Base-by-base conservation (phyloP, 2,888 invertebrate species). In the Tetranychus truncatus region DNA sequence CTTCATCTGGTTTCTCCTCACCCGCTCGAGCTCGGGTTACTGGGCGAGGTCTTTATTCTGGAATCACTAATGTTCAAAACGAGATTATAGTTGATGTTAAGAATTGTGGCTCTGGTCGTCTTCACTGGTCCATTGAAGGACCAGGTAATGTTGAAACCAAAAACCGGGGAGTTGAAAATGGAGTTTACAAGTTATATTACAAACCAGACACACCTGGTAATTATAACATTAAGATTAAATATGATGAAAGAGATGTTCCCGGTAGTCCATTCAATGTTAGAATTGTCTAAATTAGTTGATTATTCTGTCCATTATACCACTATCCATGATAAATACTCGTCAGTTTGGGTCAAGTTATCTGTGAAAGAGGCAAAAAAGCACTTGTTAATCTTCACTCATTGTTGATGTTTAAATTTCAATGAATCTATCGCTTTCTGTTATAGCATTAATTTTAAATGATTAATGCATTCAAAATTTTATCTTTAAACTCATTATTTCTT, bases 51-150 rank as follows among this genome's bases (percentile, higher is more conserved):
- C 45, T 74, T 9, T 74, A 74, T 15, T 74, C 74, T 8, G 74
- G 74, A 18, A 74, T 74, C 34, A 67, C 44, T 15, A 74, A 74
- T 69, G 46, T 69, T 20, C 69, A 67, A 69, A 74, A 74, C 45
- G 74, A 74, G 44, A 45, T 74, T 21, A 18, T 44, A 15, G 46
- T 74, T 9, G 74, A 74, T 45, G 74, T 74, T n/a, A 66, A 45
- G n/a, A 45, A 66, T 6, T 69, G 66, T 69, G 74, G 74, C 11
- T 45, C 66, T 1, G 74, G 74, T 18, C 24, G 74, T 3, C 34
- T 74, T n/a, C 74, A 74, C 45, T 74, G 74, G 74, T 67, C 74
- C 3, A 74, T 74, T 21, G 74, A 74, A 45, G 74, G 74, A 1
- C 74, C 74, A 21, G 74, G 74, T 6, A 24, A 74, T 24, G 74